Percentiles rank a stretch among this genome's conserved stretches.
phyloP scores from a whole-genome alignment of 2,797 vertebrate species.

The Anguilla obscura region DNA sequence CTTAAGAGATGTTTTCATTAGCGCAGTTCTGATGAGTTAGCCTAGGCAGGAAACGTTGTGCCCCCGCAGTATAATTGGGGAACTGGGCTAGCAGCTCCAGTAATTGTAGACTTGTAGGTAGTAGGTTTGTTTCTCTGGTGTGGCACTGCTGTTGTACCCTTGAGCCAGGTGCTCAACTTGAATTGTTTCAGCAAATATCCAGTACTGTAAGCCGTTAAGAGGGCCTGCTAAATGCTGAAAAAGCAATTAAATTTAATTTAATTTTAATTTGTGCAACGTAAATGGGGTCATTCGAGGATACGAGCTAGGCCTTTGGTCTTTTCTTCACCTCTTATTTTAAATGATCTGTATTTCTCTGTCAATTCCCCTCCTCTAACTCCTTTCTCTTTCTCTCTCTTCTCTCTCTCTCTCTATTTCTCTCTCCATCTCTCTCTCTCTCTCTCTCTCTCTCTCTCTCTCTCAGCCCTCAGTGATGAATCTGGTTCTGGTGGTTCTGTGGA shows the following conservation, averaged over 20 bases:
- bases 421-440: neutral
- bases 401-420: constrained; percentile 28
- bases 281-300: neutral
- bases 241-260: neutral
- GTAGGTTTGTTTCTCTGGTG: too few species aligned
- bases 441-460: neutral
- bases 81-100: too few species aligned
- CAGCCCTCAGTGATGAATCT: constrained; percentile 89
- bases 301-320: neutral
- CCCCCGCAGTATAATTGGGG: too few species aligned
- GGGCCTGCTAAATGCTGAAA: too few species aligned
- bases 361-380: neutral
- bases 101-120: too few species aligned
- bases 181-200: too few species aligned
- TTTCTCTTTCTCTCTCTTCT: constrained; percentile 26
- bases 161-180: too few species aligned
- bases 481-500: constrained; percentile 87
- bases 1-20: neutral
- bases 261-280: neutral
- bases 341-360: neutral
- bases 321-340: neutral
- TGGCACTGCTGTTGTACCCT: too few species aligned
- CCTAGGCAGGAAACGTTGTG: neutral
- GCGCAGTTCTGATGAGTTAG: neutral
- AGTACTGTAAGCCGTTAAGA: too few species aligned